These are phyloP conservation scores for Megalonaias nervosa DNA, from an alignment of 1,140 invertebrate genomes.

Conservation along the genomic window DNA sequence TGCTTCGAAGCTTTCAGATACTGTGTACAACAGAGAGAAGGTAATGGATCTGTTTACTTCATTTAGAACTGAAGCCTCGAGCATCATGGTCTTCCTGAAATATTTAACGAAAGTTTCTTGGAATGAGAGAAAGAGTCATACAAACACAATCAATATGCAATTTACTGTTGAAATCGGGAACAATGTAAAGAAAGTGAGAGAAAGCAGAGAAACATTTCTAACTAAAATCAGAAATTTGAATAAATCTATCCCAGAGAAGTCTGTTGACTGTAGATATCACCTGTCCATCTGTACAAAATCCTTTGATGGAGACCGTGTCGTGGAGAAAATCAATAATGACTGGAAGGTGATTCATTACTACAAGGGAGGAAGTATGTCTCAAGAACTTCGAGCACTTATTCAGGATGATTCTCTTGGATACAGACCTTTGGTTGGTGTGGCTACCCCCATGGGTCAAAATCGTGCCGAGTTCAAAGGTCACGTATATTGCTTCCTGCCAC, in stretches of 20 bases:
- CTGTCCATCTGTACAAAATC: too few species aligned
- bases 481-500: slow-evolving; percentile 60
- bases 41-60: slow-evolving; percentile 42
- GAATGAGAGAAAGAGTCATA: not conserved
- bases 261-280: too few species aligned
- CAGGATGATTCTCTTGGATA: slow-evolving; percentile 2
- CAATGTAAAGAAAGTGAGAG: not conserved
- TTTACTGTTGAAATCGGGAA: slow-evolving; percentile 2
- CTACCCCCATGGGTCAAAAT: not conserved
- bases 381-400: slow-evolving; percentile 18
- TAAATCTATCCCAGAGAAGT: too few species aligned
- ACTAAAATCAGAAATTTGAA: too few species aligned
- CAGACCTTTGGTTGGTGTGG: slow-evolving; percentile 25
- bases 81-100: slow-evolving; percentile 49
- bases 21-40: slow-evolving; percentile 39
- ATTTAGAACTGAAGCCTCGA: slow-evolving; percentile 39
- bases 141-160: not conserved
- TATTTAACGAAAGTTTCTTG: slow-evolving; percentile 8
- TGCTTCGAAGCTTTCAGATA: slow-evolving; percentile 33
- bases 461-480: slow-evolving; percentile 23
- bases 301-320: not conserved
- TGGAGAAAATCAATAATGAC: not conserved
- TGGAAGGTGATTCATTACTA: slow-evolving; percentile 28
- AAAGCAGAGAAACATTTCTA: too few species aligned
- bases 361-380: slow-evolving; percentile 5